Percentiles rank a stretch among this genome's conserved stretches.
phyloP scores from a whole-genome alignment of 2,797 vertebrate genomes.

The Falco biarmicus region DNA sequence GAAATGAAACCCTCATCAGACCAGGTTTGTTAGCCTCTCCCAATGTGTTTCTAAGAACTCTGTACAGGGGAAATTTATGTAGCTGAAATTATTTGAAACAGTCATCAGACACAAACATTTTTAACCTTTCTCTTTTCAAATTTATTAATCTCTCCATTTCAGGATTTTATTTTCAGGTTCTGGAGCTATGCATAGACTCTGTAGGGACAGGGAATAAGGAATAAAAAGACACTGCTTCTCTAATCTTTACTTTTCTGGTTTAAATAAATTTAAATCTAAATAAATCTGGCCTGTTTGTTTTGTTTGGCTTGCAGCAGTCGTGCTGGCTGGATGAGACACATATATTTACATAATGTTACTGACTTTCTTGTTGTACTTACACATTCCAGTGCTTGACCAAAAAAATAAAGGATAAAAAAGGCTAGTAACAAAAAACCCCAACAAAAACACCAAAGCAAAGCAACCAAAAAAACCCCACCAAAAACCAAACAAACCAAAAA shows the following conservation, averaged over 20 bases:
- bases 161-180: conserved; percentile 4
- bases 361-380: background rate
- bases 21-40: background rate
- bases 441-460: too few relatives aligned
- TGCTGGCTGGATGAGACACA: background rate
- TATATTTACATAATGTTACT: background rate
- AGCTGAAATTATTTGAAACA: conserved; percentile 8
- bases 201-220: background rate
- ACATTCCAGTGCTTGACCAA: background rate
- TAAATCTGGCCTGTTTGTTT: background rate
- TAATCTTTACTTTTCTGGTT: background rate
- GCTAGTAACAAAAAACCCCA: background rate
- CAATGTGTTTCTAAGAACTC: background rate
- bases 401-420: background rate
- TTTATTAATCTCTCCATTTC: background rate
- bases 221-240: background rate
- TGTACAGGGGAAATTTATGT: background rate
- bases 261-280: conserved; percentile 15
- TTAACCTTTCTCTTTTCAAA: background rate
- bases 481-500: background rate
- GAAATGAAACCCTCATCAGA: conserved; percentile 14
- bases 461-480: background rate
- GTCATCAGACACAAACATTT: background rate
- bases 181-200: background rate
- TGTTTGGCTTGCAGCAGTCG: background rate